Conservation (phyloP, 2,797 vertebrate species). For the Gambusia yucatana region DNA sequence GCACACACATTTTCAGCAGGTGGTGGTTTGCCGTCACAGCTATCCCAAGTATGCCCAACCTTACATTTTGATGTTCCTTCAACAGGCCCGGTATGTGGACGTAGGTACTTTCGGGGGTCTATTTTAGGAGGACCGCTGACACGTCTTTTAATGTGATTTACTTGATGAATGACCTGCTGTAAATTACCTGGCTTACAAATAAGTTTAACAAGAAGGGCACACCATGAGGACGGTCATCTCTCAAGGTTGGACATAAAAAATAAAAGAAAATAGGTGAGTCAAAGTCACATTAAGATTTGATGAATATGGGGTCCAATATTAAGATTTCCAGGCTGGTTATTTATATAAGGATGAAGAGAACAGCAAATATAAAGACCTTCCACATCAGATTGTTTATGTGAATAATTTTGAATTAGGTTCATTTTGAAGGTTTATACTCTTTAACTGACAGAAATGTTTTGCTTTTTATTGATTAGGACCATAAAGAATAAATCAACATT, state of each 20-base stretch:
- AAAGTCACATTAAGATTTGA: not conserved
- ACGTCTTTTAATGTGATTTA: constrained; percentile 79
- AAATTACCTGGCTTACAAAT: constrained; percentile 77
- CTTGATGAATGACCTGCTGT: constrained; percentile 63
- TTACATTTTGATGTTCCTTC: constrained; percentile 67
- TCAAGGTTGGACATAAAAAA: not conserved
- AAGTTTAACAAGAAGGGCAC: constrained; percentile 52
- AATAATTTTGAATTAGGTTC: not conserved
- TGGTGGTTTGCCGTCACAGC: constrained; percentile 35
- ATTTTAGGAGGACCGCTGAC: constrained; percentile 77
- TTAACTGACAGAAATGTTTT: not conserved
- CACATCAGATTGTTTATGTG: not conserved
- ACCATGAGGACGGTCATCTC: not conserved
- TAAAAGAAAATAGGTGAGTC: not conserved
- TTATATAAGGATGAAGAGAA: not conserved
- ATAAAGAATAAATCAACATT: constrained; percentile 32
- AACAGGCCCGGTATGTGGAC: constrained; percentile 67
- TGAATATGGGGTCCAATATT: not conserved
- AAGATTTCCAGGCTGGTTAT: not conserved
- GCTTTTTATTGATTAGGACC: not conserved
- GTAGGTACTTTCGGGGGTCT: constrained; percentile 71
- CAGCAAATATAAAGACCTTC: not conserved
- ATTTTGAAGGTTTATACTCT: not conserved
- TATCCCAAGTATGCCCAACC: constrained; percentile 45
- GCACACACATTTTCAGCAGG: constrained; percentile 9